phyloP scores from a whole-genome alignment of 2,113 vertebrate species.

The Laterallus jamaicensis region DNA sequence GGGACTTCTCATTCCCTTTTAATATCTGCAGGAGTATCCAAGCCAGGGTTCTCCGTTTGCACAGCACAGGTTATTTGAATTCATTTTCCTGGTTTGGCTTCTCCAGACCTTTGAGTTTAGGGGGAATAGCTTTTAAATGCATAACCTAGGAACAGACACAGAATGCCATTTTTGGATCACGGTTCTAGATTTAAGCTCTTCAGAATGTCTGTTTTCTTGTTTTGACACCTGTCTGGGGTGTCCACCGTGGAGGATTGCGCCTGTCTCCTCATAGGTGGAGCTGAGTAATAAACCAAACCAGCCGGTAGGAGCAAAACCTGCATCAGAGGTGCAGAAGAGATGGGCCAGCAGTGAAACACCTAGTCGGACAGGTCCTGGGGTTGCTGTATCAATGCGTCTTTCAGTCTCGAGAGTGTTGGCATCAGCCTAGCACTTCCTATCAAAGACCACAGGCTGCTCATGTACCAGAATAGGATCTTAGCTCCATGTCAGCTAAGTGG shows the following conservation, averaged over 20 bases:
- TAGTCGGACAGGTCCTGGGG: not conserved
- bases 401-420: accelerated
- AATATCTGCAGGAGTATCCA: not conserved
- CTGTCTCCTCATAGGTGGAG: not conserved
- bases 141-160: not conserved
- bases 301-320: not conserved
- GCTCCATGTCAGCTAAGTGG: not conserved
- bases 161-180: not conserved
- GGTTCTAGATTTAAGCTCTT: not conserved
- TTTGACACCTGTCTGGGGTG: not conserved
- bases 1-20: not conserved
- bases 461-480: not conserved
- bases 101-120: not conserved
- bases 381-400: accelerated
- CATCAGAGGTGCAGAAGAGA: not conserved
- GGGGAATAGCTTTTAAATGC: not conserved
- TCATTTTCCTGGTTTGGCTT: not conserved
- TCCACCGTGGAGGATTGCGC: no score
- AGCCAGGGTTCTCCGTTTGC: not conserved
- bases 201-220: not conserved
- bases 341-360: accelerated
- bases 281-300: not conserved
- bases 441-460: not conserved
- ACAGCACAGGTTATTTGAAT: not conserved
- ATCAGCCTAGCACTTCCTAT: not conserved